phyloP scores from a whole-genome alignment of 2,797 vertebrate species.

The Morus bassanus region DNA sequence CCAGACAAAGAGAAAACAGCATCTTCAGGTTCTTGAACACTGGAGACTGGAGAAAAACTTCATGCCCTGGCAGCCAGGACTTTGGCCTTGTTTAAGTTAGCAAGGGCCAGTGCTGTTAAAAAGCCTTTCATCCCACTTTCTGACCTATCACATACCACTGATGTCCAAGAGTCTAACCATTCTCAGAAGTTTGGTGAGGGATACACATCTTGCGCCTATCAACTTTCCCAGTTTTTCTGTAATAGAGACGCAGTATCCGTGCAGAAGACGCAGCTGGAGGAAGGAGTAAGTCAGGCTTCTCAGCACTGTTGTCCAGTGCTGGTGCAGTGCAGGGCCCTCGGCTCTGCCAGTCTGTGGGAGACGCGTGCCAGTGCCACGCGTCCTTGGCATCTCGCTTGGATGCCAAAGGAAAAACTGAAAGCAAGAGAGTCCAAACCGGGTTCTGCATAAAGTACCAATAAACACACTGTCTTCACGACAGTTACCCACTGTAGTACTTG shows the following conservation, averaged over 20 bases:
- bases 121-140: neutral
- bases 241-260: neutral
- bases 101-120: neutral
- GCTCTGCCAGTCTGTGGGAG: neutral
- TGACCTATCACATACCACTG: neutral
- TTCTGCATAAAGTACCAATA: neutral
- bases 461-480: neutral
- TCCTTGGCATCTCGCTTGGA: neutral
- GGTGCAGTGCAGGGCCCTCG: neutral
- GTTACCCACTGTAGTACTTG: neutral
- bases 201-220: neutral
- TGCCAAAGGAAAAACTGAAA: neutral
- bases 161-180: neutral
- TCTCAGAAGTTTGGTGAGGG: neutral
- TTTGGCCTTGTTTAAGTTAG: neutral
- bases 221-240: neutral
- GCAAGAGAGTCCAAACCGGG: neutral
- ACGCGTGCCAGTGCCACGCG: rapidly evolving
- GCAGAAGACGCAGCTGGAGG: neutral
- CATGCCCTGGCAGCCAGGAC: neutral
- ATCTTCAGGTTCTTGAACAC: neutral
- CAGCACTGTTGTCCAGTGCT: neutral
- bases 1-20: neutral
- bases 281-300: neutral
- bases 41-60: neutral